Base-by-base conservation (phyloP, 92 coral and sea anemone species). In the Scolanthus callimorphus region DNA sequence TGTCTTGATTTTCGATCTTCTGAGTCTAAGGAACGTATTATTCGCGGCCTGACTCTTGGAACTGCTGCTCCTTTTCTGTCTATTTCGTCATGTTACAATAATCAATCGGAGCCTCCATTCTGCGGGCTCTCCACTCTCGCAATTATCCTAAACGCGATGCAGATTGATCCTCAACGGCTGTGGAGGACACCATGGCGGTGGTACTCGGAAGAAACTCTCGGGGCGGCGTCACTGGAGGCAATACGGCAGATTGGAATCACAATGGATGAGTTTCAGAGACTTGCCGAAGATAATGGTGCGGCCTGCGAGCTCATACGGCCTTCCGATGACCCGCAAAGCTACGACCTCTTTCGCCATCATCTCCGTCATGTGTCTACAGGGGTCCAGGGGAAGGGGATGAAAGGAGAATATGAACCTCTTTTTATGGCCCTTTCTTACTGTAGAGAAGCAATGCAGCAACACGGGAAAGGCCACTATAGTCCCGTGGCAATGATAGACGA, bases 181-280 rank as follows among this genome's bases (percentile, higher is more conserved):
- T 83, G 98, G 98, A 88, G 78, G 74, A 83, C 86, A 3, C 83
- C 95, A 3, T 88, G 98, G 94, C 83, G 98, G 0, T 92, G 98
- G 98, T 92, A 80, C 55, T 70, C 95, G 9, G 98, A 88, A 55
- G 91, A 84, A 11, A 63, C 83, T 37, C 73, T 92, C 20, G 65
- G 46, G 10, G 26, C 46, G 6, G 6, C 55, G 0, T 79, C 90
- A 15, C 76, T 92, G 30, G 89, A 80, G 4, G 67, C 68, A 2
- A 52, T 79, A 10, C 76, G 67, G 57, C 62, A 62, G 50, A 58
- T 54, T 10, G 98, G 96, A 1, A 78, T 92, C 0, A 92, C 90
- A 4, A 41, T 92, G 64, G 86, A 83, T 22, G 87, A 88, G 34
- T 92, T 92, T 49, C 71, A 63, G 37, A 76, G 84, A 12, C 46